A percentile compares a stretch with the other conserved stretches of the same genome.
phyloP scores from a whole-genome alignment of 2,113 vertebrate species.

The Probosciger aterrimus region DNA sequence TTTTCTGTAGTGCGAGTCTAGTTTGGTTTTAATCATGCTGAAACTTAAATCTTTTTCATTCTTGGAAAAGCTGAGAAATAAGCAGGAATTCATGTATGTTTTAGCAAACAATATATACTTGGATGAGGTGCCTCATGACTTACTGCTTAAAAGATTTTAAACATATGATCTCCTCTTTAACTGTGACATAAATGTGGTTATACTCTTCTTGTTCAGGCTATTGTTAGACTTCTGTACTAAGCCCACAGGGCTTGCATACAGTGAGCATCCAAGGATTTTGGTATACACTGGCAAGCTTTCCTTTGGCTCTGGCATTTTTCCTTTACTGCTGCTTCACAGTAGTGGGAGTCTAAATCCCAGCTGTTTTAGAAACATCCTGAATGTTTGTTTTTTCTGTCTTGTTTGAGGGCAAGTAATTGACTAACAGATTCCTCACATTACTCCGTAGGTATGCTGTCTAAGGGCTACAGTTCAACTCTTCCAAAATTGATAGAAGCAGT shows the following conservation, averaged over 20 bases:
- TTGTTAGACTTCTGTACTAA: not conserved
- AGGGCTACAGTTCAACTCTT: not conserved
- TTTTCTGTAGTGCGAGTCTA: not conserved
- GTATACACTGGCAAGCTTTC: not conserved
- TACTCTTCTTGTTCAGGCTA: not conserved
- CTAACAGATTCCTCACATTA: not conserved
- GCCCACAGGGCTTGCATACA: not conserved
- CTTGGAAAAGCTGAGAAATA: not conserved
- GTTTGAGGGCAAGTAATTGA: not conserved
- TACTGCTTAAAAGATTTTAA: not conserved
- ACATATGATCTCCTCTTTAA: not conserved
- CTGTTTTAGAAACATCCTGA: not conserved
- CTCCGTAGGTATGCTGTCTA: not conserved
- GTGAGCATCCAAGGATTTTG: not conserved
- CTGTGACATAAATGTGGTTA: not conserved
- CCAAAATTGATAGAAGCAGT: not conserved
- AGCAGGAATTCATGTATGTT: not conserved
- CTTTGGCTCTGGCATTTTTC: not conserved
- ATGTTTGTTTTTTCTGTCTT: not conserved
- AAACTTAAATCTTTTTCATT: not conserved
- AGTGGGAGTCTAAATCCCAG: not conserved
- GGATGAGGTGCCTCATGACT: not conserved
- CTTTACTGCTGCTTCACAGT: not conserved
- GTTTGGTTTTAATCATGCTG: not conserved
- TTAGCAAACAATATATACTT: not conserved